phyloP scores from a whole-genome alignment of 1,140 invertebrate genomes.

The Diuraphis noxia region DNA sequence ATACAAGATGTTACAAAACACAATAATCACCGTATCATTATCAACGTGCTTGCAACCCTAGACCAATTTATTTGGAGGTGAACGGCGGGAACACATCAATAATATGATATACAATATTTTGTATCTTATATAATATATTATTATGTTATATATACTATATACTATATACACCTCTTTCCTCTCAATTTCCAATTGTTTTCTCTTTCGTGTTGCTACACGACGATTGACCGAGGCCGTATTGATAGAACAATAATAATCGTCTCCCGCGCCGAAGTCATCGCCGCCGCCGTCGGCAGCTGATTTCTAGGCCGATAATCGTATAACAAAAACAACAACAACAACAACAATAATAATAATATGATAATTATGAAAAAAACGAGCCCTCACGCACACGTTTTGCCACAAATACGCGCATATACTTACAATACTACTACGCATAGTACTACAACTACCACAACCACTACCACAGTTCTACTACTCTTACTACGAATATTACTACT shows the following conservation, averaged over 20 bases:
- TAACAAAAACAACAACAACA: neutral
- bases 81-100: neutral
- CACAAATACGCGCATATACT: neutral
- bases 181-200: neutral
- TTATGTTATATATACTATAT: neutral
- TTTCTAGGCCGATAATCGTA: slow-evolving; percentile 16
- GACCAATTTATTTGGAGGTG: neutral
- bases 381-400: neutral
- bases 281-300: neutral
- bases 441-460: neutral
- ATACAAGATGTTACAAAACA: neutral
- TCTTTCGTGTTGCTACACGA: neutral
- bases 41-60: neutral
- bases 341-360: neutral
- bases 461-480: neutral
- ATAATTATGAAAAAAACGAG: neutral
- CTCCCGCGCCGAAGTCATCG: neutral
- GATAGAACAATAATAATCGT: slow-evolving; percentile 40
- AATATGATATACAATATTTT: neutral
- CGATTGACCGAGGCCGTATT: neutral
- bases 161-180: no score
- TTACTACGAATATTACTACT: neutral
- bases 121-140: neutral
- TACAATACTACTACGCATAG: neutral
- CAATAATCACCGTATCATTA: neutral